These are phyloP conservation scores for Leucoraja ocellata DNA, from an alignment of 2,797 vertebrate genomes.

Conservation along the genomic window DNA sequence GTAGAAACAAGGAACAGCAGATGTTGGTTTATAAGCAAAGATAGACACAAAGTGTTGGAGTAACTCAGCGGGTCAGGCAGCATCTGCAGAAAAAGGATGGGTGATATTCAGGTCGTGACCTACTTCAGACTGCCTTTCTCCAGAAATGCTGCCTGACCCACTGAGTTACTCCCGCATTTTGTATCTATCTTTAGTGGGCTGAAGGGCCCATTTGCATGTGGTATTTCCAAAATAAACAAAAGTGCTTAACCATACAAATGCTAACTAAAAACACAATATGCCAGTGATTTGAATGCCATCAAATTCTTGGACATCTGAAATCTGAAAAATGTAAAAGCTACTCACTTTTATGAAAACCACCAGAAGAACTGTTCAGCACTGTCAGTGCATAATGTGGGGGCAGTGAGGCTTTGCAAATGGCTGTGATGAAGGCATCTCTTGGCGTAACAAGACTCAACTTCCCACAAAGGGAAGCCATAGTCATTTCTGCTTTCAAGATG, in stretches of 20 bases:
- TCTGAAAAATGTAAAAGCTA: neutral
- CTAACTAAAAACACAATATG: neutral
- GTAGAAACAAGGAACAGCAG: too few species aligned
- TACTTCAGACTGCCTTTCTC: too few species aligned
- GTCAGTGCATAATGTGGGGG: conserved; percentile 94
- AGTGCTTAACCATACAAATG: neutral
- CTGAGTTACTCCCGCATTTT: too few species aligned
- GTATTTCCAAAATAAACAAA: too few species aligned
- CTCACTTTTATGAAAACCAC: conserved; percentile 37
- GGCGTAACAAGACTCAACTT: conserved; percentile 88
- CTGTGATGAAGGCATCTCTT: conserved; percentile 95
- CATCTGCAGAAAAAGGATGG: too few species aligned
- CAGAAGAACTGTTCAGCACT: conserved; percentile 73
- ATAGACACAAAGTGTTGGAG: too few species aligned
- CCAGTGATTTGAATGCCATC: neutral
- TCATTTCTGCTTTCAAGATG: conserved; percentile 94
- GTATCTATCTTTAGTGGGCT: too few species aligned
- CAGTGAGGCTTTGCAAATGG: conserved; percentile 94
- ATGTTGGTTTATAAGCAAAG: too few species aligned
- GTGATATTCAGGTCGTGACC: too few species aligned
- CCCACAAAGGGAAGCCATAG: conserved; percentile 90
- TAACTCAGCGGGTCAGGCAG: too few species aligned
- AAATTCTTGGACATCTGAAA: neutral
- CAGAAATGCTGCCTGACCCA: too few species aligned
- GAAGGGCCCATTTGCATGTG: too few species aligned